Evolutionary conservation across 2,113 vertebrate genomes (phyloP).

Genomic region (Corythaixoides concolor): DNA sequence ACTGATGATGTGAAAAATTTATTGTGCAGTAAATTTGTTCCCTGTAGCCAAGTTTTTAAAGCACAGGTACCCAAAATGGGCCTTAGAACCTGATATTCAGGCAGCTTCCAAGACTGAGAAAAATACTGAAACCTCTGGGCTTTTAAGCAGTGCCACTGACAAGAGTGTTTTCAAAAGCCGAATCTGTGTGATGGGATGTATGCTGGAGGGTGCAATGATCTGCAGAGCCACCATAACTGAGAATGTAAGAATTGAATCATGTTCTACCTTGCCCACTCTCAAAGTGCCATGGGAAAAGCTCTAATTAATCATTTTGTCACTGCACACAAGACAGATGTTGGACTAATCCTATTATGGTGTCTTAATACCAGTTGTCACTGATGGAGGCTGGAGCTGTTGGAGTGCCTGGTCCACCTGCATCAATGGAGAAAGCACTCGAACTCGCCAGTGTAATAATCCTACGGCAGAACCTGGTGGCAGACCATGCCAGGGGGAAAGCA

Average conservation of each 20-base stretch:
- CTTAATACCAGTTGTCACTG: neutral
- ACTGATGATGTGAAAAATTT: neutral
- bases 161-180: neutral
- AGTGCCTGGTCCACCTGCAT: conserved; percentile 70
- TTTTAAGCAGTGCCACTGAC: neutral
- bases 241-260: neutral
- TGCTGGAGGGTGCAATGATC: neutral
- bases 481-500: conserved; percentile 72
- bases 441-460: conserved; percentile 73
- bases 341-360: neutral
- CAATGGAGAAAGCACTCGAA: conserved; percentile 55
- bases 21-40: neutral
- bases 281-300: neutral
- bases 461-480: neutral
- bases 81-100: neutral
- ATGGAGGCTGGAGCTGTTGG: conserved; percentile 84
- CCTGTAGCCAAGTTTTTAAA: neutral
- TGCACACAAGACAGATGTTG: neutral
- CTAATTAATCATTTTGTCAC: neutral
- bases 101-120: neutral
- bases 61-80: neutral
- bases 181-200: neutral
- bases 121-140: neutral
- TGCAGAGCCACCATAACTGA: neutral
- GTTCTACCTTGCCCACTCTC: neutral